Evolutionary conservation across 2,797 vertebrate genomes (phyloP).

Genomic region (Sebastes dallii): DNA sequence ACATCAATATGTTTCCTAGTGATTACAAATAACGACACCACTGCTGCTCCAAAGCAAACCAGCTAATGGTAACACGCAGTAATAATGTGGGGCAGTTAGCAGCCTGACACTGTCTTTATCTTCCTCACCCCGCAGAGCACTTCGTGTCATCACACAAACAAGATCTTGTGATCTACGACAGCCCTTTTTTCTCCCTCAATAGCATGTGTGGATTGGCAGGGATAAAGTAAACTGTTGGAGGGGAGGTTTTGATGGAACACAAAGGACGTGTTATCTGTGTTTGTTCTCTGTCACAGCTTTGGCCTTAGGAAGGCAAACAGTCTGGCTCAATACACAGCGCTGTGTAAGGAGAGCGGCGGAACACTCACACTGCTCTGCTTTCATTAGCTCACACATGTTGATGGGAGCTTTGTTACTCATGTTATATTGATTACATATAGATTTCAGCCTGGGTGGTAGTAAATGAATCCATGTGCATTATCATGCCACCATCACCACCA

Average conservation of each 20-base stretch:
- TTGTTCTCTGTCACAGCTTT: constrained; percentile 63
- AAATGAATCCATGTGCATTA: constrained; percentile 5
- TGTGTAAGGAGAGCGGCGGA: constrained; percentile 12
- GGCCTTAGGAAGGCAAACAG: constrained; percentile 56
- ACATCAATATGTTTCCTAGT: constrained; percentile 14
- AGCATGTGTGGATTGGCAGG: constrained; percentile 38
- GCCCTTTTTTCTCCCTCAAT: constrained; percentile 15
- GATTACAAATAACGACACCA: constrained; percentile 30
- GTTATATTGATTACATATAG: background rate
- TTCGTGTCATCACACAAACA: constrained; percentile 43
- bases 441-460: background rate
- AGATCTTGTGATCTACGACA: constrained; percentile 34
- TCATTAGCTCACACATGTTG: constrained; percentile 30
- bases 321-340: constrained; percentile 28
- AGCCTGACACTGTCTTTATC: constrained; percentile 49
- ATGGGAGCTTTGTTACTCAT: background rate
- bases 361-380: background rate
- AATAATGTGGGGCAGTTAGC: constrained; percentile 37
- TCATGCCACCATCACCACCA: background rate
- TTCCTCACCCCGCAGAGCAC: constrained; percentile 41
- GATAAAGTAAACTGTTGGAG: constrained; percentile 55
- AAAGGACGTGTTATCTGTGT: constrained; percentile 65
- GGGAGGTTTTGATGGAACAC: constrained; percentile 58
- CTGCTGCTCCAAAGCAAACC: constrained; percentile 25
- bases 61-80: constrained; percentile 44